Conservation (phyloP, 2,888 invertebrate genomes). For the Scaptomyza tumidula region DNA sequence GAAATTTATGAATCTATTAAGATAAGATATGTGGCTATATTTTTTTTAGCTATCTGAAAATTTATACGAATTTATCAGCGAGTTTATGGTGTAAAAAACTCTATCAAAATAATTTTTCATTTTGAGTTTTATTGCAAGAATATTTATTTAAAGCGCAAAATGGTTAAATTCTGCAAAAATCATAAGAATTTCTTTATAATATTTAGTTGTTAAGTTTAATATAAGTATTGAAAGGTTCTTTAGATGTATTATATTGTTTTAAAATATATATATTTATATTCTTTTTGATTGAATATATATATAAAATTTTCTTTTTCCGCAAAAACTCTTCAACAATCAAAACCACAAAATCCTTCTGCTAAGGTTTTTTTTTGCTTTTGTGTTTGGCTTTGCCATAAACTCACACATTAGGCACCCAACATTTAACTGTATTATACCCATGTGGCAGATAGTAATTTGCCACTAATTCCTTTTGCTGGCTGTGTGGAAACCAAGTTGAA, state of each 20-base stretch:
- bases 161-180: no score
- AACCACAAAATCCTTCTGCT: constrained; percentile 22
- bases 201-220: no score
- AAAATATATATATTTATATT: no score
- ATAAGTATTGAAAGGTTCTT: no score
- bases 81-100: not conserved
- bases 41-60: constrained; percentile 21
- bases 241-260: no score
- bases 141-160: not conserved
- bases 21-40: constrained; percentile 11
- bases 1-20: constrained; percentile 53
- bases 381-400: constrained; percentile 69
- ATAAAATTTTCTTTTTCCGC: not conserved
- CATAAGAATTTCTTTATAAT: no score
- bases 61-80: constrained; percentile 31
- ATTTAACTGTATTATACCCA: constrained; percentile 60
- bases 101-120: not conserved
- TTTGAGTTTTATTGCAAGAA: not conserved
- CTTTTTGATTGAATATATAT: no score
- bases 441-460: constrained; percentile 60
- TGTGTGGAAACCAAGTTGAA: not conserved
- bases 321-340: constrained; percentile 7
- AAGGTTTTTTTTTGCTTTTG: constrained; percentile 17
- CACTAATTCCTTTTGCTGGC: constrained; percentile 57
- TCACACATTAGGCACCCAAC: constrained; percentile 71